Evolutionary conservation across 1,140 invertebrate species (phyloP).

Genomic region (Latrodectus geometricus): DNA sequence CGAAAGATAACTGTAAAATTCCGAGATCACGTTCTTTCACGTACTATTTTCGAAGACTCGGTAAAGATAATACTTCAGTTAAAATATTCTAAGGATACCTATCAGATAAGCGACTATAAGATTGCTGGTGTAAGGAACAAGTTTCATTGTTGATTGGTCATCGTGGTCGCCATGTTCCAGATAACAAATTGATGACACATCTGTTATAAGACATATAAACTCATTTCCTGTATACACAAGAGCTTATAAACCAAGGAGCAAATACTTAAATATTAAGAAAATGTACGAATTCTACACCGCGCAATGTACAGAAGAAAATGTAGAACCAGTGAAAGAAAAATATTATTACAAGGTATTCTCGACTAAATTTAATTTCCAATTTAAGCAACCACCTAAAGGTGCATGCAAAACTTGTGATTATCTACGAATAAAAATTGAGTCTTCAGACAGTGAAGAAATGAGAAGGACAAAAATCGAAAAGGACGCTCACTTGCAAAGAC

Average conservation of each 20-base stretch:
- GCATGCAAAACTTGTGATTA: conserved; percentile 35
- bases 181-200: conserved; percentile 49
- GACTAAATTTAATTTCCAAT: conserved; percentile 27
- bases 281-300: conserved; percentile 39
- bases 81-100: conserved; percentile 39
- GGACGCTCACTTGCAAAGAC: neutral
- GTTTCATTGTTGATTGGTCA: no score
- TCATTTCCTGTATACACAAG: conserved; percentile 41
- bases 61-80: conserved; percentile 11
- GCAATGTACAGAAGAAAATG: conserved; percentile 29
- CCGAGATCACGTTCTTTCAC: conserved; percentile 26
- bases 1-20: neutral
- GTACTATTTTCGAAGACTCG: conserved; percentile 26
- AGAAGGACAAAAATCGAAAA: conserved; percentile 35
- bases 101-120: conserved; percentile 25
- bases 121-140: conserved; percentile 24
- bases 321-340: conserved; percentile 46
- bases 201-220: conserved; percentile 27
- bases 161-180: conserved; percentile 20
- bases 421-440: conserved; percentile 17
- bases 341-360: conserved; percentile 53
- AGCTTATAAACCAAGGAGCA: conserved; percentile 22
- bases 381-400: neutral
- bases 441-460: conserved; percentile 12
- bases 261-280: conserved; percentile 30